These are phyloP conservation scores for Microtus montanus DNA, from an alignment of 2,113 vertebrate species.

Conservation along the genomic window DNA sequence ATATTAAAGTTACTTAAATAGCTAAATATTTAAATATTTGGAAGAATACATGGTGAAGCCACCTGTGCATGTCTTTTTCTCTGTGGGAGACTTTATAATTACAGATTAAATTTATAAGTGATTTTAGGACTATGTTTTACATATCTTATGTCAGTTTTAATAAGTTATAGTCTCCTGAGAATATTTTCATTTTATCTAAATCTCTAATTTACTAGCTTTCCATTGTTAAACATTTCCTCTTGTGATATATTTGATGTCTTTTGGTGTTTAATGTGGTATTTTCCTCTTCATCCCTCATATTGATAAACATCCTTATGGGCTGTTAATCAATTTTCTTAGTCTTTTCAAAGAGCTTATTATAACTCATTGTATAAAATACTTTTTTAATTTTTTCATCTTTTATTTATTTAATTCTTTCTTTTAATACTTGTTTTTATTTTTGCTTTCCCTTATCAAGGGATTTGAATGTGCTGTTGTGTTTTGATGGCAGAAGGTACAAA, in stretches of 20 bases:
- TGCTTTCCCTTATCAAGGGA: neutral
- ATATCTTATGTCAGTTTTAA: conserved; percentile 33
- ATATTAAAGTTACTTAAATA: neutral
- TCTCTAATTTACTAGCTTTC: neutral
- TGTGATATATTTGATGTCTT: neutral
- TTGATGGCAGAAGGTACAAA: too few species aligned
- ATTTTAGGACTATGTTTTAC: conserved; percentile 17
- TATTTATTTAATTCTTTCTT: neutral
- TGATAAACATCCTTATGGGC: neutral
- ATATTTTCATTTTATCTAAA: neutral
- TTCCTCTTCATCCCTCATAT: neutral
- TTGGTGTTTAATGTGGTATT: neutral
- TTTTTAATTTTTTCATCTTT: neutral
- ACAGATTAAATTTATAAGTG: conserved; percentile 5
- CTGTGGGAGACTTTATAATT: conserved; percentile 28
- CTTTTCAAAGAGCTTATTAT: neutral
- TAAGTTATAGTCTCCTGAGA: conserved; percentile 1
- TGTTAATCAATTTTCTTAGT: neutral
- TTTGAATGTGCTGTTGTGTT: neutral
- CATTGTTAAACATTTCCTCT: neutral
- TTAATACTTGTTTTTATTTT: neutral
- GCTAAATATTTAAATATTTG: conserved; percentile 40
- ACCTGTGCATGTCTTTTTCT: neutral
- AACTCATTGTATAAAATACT: neutral
- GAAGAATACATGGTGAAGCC: neutral